Base-by-base conservation (phyloP, 1,140 invertebrate species). In the Bilobella aurantiaca region DNA sequence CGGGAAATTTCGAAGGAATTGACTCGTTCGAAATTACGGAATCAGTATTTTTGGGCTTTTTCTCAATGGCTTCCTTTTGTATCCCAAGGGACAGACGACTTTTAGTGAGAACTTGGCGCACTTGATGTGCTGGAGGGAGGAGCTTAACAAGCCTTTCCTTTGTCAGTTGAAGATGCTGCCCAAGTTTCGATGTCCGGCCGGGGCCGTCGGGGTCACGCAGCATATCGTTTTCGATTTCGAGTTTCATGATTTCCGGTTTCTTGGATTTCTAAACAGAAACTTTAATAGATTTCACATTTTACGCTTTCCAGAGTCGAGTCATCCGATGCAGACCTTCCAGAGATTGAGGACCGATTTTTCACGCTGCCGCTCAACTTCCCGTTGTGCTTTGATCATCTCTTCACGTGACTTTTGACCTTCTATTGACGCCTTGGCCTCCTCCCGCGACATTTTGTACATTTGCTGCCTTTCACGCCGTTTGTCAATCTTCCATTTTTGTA, bases 401-500 rank as follows among this genome's bases (percentile, higher is more conserved):
- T 68, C 60, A 1, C 61, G 37, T 21, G 32, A 23, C 21, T 62
- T 71, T 23, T 60, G 61, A 25, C 28, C 60, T 32, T 71, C 66
- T 14, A 58, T 21, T 31, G 47, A 32, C 1, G 63, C 60, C 21
- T 63, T 62, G 0, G 60, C 46, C 14, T 31, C 42, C 32, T 58
- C 27, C 3, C 16, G 27, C 0, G 37, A 60, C 64, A 63, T 64
- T 57, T 53, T 32, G 62, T 56, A 66, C 28, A 63, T 47, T 14
- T 60, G 16, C 34, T 71, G 63, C 16, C 27, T 32, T 58, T 71
- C 66, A 8, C 47, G 27, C 21, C 60, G 59, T 32, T 66, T 63
- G n/a, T 34, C 42, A 23, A 53, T 32, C 27, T 62, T 53, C 69
- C 69, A 71, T 37, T 66, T 37, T 3, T 64, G 49, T 25, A 71